Base-by-base conservation (phyloP, 2,113 vertebrate species). In the Ceratotherium simum region DNA sequence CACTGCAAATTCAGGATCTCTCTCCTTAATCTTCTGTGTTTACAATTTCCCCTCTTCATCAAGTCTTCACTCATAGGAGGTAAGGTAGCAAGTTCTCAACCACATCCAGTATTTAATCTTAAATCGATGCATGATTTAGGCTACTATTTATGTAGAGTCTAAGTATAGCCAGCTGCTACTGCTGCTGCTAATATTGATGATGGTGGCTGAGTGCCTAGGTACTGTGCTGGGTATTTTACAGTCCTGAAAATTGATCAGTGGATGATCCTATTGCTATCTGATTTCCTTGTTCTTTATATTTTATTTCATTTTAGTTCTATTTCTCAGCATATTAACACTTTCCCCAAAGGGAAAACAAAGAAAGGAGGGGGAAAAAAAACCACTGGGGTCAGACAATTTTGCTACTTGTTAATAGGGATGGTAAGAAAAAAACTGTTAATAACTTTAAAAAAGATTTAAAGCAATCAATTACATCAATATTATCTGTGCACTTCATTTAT, bases 391-490 rank as follows among this genome's bases (percentile, higher is more conserved):
- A 17, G 69, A 83, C 11, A 62, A 73, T 86, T 95, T 93, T 89
- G 60, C 42, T 93, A 87, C 60, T 82, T 93, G 12, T 69, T 92
- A 89, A 87, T 8, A 88, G 56, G 31, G 13, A 46, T 93, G 54
- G 39, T 95, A 76, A 89, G 65, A 76, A 84, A 96, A 75, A 92
- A 65, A 62, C 2, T 70, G 17, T 54, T 70, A 91, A 88, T 42
- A 39, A 79, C 54, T 82, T 79, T 8, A 3, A 54, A 70, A 90
- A 65, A 72, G 12, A 56, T 70, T 36, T 86, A n/a, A 91, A 94
- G 29, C 10, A 60, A 84, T 65, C 62, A 80, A 64, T 93, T 91
- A 79, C 0, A 76, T 20, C 60, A 73, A 20, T 39, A 36, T 72
- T 79, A 69, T 76, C 36, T 31, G 5, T 67, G 31, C 21, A 78